phyloP scores from a whole-genome alignment of 2,888 invertebrate species.

The Steinernema hermaphroditum region DNA sequence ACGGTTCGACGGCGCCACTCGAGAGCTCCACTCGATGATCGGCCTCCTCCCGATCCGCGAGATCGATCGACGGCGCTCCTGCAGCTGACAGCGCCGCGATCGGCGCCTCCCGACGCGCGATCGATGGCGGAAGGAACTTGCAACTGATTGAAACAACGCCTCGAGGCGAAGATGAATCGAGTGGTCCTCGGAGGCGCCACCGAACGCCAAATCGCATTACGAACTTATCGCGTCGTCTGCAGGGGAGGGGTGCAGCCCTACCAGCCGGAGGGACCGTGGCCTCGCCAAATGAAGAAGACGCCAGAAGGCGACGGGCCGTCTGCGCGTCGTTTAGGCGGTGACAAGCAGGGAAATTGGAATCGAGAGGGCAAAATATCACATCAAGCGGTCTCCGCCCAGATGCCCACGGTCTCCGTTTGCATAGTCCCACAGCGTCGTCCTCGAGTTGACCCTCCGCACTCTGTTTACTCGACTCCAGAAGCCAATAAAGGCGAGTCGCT shows the following conservation, averaged over 20 bases:
- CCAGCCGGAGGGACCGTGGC: too few species aligned
- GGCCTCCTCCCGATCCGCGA: background rate
- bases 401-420: slow-evolving; percentile 31
- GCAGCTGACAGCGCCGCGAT: slow-evolving; percentile 1
- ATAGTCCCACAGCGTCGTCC: slow-evolving; percentile 25
- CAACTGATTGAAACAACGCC: slow-evolving; percentile 4
- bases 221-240: background rate
- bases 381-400: slow-evolving; percentile 20
- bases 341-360: slow-evolving; percentile 18
- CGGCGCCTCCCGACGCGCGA: background rate
- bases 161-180: slow-evolving; percentile 24
- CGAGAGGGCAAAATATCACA: slow-evolving; percentile 29
- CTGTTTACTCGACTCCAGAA: slow-evolving; percentile 1
- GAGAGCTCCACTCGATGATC: background rate
- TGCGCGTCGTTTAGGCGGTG: too few species aligned
- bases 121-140: too few species aligned
- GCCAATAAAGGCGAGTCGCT: background rate
- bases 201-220: slow-evolving; percentile 25
- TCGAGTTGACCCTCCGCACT: slow-evolving; percentile 18
- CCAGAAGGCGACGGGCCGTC: too few species aligned
- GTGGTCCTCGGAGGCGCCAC: background rate
- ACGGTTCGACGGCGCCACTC: background rate
- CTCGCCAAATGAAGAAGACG: too few species aligned
- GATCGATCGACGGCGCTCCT: background rate
- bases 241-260: too few species aligned